Conservation (phyloP, 2,888 invertebrate genomes). For the Lycaena phlaeas region DNA sequence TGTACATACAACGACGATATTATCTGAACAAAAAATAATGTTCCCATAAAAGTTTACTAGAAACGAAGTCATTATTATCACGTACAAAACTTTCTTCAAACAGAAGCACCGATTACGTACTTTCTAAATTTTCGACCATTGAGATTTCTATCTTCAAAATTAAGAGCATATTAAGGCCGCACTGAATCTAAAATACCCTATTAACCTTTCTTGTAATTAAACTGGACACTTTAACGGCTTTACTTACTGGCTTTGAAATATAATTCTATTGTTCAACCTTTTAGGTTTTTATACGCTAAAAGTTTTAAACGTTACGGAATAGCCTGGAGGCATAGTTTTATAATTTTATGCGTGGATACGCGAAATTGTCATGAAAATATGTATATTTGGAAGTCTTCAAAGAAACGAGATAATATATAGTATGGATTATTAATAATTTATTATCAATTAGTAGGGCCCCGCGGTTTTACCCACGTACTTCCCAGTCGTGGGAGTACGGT, state of each 20-base stretch:
- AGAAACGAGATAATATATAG: too few relatives aligned
- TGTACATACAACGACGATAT: too few relatives aligned
- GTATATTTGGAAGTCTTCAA: neutral
- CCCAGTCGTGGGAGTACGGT: too few relatives aligned
- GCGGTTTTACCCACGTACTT: too few relatives aligned
- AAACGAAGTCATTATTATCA: neutral
- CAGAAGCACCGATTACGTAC: neutral
- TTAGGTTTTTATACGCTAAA: constrained; percentile 1
- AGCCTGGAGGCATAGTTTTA: neutral
- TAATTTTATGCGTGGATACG: neutral
- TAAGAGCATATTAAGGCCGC: constrained; percentile 14
- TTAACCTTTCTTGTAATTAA: constrained; percentile 15
- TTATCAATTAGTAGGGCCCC: too few relatives aligned
- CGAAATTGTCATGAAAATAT: neutral
- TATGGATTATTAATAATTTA: too few relatives aligned
- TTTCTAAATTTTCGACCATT: constrained; percentile 13
- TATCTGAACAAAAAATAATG: too few relatives aligned
- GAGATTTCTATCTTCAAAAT: constrained; percentile 18
- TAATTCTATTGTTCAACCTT: constrained; percentile 8
- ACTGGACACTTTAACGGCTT: constrained; percentile 9
- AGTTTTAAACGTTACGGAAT: neutral
- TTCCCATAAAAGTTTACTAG: too few relatives aligned
- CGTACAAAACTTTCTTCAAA: neutral
- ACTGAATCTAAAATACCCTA: constrained; percentile 18
- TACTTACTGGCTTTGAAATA: constrained; percentile 8